Percentiles rank a stretch among this genome's conserved stretches.
Evolutionary conservation across 2,888 invertebrate species (phyloP).

Genomic region (Scaeva pyrastri): DNA sequence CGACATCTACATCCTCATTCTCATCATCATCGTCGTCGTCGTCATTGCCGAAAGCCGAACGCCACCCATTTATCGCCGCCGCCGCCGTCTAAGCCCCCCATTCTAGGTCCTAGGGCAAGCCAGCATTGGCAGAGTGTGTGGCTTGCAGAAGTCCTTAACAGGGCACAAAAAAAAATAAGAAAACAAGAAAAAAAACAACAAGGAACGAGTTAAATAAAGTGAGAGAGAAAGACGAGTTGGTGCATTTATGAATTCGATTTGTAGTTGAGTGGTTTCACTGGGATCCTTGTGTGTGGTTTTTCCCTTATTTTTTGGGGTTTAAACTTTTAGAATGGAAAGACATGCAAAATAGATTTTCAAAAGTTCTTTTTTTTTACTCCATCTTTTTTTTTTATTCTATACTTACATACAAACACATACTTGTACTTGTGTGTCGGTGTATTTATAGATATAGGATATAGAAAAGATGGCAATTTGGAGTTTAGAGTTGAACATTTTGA

Average conservation of each 20-base stretch:
- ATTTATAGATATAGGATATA: neutral
- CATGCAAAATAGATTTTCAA: constrained; percentile 51
- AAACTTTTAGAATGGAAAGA: constrained; percentile 8
- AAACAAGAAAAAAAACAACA: constrained; percentile 14
- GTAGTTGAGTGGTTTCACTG: constrained; percentile 56
- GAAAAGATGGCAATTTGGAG: constrained; percentile 6
- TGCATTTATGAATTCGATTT: constrained; percentile 75
- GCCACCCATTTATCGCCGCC: too few species aligned
- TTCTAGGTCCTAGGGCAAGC: constrained; percentile 1
- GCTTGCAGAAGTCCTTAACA: constrained; percentile 26
- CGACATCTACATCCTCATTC: neutral
- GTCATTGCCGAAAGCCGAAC: too few species aligned
- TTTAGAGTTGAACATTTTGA: constrained; percentile 43
- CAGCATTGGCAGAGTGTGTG: constrained; percentile 14
- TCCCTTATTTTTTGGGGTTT: constrained; percentile 1
- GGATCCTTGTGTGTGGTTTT: constrained; percentile 48
- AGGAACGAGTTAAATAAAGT: constrained; percentile 45
- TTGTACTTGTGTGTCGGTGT: too few species aligned
- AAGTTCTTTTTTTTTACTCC: neutral
- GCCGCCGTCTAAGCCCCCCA: neutral
- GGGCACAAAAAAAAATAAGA: neutral
- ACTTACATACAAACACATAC: too few species aligned
- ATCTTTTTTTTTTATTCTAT: neutral
- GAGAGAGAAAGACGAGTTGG: constrained; percentile 42
- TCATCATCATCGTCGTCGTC: neutral